phyloP scores from a whole-genome alignment of 2,797 vertebrate species.

The Neoniphon sammara region DNA sequence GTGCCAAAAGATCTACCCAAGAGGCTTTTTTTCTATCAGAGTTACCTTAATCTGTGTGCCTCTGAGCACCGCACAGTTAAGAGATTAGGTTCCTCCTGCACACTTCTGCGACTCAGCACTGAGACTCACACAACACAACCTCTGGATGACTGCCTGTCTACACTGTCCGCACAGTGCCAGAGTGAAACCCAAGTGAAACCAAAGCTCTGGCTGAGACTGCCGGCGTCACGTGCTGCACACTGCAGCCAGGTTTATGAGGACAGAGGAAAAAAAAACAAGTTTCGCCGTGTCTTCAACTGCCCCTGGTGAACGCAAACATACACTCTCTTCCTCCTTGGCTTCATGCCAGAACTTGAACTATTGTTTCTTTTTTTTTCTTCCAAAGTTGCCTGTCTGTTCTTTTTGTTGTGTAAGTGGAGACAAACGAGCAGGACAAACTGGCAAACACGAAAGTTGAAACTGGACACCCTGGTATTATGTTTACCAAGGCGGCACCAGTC shows the following conservation, averaged over 20 bases:
- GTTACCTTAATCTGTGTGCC: conserved; percentile 62
- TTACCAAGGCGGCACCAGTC: conserved; percentile 38
- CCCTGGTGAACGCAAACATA: conserved; percentile 41
- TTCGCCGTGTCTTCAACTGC: conserved; percentile 60
- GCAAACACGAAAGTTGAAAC: conserved; percentile 66
- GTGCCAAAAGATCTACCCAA: conserved; percentile 55
- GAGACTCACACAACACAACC: conserved; percentile 23
- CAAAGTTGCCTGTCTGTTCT: conserved; percentile 36
- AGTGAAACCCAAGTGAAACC: conserved; percentile 68
- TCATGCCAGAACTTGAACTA: conserved; percentile 53
- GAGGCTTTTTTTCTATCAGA: conserved; percentile 24
- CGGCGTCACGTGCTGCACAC: conserved; percentile 36
- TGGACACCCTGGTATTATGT: conserved; percentile 72
- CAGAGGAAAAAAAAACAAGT: conserved; percentile 64
- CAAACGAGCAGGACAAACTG: conserved; percentile 52
- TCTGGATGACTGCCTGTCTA: conserved; percentile 41
- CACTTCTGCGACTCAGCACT: conserved; percentile 41
- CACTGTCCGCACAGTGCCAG: conserved; percentile 18
- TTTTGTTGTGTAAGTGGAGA: conserved; percentile 65
- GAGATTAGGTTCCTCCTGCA: conserved; percentile 59
- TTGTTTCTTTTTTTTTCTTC: conserved; percentile 46
- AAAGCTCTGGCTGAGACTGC: conserved; percentile 47
- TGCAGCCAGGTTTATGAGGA: conserved; percentile 46
- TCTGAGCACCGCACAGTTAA: conserved; percentile 43
- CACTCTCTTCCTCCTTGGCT: conserved; percentile 64